A percentile compares a stretch with the other conserved stretches of the same genome.
Conservation (phyloP, 2,888 invertebrate species). For the Xestoiulus laeticollis region DNA sequence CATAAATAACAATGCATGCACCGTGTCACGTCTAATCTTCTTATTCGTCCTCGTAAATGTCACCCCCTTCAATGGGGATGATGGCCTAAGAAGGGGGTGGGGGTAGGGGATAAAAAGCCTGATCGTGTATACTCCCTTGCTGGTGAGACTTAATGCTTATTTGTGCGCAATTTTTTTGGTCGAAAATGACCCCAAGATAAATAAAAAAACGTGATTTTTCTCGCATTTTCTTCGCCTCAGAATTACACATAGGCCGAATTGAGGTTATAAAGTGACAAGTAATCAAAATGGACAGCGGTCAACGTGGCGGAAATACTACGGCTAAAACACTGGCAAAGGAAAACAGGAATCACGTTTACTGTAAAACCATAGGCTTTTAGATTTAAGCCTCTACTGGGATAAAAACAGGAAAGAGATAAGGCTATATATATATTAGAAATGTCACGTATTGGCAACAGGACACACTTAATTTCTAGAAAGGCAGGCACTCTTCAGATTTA, state of each 20-base stretch:
- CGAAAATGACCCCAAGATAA: not conserved
- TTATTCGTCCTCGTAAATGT: not conserved
- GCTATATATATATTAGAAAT: not conserved
- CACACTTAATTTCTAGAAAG: too few relatives aligned
- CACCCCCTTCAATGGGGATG: not conserved
- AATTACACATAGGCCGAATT: not conserved
- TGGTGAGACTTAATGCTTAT: not conserved
- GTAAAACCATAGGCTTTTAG: too few relatives aligned
- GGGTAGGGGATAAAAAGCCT: not conserved
- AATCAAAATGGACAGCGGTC: slow-evolving; percentile 1
- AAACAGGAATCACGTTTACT: too few relatives aligned
- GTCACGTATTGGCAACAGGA: too few relatives aligned
- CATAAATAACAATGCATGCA: not conserved
- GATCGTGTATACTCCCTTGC: not conserved
- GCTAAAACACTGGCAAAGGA: too few relatives aligned
- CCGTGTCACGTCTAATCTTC: not conserved
- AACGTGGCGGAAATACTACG: not conserved
- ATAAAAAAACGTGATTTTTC: not conserved
- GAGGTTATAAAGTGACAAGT: not conserved
- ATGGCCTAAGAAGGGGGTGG: not conserved
- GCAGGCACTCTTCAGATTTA: too few relatives aligned
- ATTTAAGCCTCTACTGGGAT: too few relatives aligned
- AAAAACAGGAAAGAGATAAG: too few relatives aligned
- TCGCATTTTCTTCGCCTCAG: not conserved
- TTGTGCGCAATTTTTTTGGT: not conserved